Evolutionary conservation across 2,113 vertebrate species (phyloP), one percentile per base, ranked within the genome.

Genomic region (Chloebia gouldiae): DNA sequence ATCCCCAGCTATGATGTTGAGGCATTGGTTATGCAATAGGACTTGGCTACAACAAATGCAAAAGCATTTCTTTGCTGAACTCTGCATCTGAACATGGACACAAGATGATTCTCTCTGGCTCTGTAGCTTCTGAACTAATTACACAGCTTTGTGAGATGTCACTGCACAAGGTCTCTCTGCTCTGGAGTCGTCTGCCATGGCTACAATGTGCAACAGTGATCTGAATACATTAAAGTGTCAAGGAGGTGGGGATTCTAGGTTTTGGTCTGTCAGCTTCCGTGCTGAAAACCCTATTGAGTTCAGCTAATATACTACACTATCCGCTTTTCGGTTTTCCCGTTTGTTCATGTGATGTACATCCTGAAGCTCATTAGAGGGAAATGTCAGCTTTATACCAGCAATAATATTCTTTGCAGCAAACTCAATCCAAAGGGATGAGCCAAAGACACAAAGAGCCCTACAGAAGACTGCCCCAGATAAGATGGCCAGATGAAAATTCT

Each of bases 121-220:
- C 47, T 86, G 68, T 25, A 70, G 76, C 72, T 92, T 60, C 90
- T 93, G 76, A 92, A 79, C 93, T 93, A 92, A 96, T 92, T 96
- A 88, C 81, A 87, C 63, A 89, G 89, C 57, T 79, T 92, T 89
- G 85, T 71, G 82, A 90, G 3, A 90, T 50, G 60, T 86, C 14
- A 0, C 91, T 40, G 59, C 78, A 90, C 47, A 60, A 59, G 35
- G 44, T 83, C 63, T 88, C 79, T 95, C 85, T 86, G 60, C 85
- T 53, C 80, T 86, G 71, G 71, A 94, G 92, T 73, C 2, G 1
- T 69, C 81, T 92, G 76, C 93, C 90, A 81, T 2, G 9, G 76
- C 76, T 92, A 95, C 88, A 93, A 24, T 17, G 40, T 78, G 44
- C 81, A 89, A 84, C 61, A 64, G 44, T 80, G 76, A 93, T 65